Evolutionary conservation across 2,888 invertebrate genomes (phyloP).

Genomic region (Heliconius erato): DNA sequence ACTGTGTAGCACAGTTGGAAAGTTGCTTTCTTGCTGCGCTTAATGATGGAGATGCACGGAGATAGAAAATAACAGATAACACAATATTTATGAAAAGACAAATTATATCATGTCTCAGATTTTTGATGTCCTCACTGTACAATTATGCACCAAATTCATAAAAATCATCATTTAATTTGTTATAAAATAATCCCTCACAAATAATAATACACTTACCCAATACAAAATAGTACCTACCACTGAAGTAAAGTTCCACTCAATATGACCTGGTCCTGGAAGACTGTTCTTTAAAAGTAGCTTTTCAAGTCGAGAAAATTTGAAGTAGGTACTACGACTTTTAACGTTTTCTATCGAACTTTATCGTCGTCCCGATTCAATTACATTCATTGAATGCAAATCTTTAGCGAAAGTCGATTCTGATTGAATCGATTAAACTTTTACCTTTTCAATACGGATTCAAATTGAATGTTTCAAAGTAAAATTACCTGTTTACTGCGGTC

Average conservation of each 20-base stretch:
- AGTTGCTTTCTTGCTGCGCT: too few relatives aligned
- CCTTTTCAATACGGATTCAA: slow-evolving; percentile 48
- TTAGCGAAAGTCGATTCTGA: slow-evolving; percentile 56
- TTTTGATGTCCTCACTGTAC: too few relatives aligned
- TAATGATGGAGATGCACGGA: too few relatives aligned
- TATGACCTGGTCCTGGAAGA: neutral
- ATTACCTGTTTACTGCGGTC: slow-evolving; percentile 52
- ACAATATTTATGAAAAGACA: neutral
- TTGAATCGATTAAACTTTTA: slow-evolving; percentile 50
- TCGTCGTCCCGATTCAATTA: slow-evolving; percentile 58
- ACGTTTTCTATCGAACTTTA: slow-evolving; percentile 48
- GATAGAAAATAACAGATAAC: too few relatives aligned
- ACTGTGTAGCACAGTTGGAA: too few relatives aligned
- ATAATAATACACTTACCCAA: neutral
- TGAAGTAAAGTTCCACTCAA: neutral
- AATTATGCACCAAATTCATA: too few relatives aligned
- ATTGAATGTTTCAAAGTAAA: slow-evolving; percentile 40
- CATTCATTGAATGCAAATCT: slow-evolving; percentile 63
- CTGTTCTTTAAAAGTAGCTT: slow-evolving; percentile 31
- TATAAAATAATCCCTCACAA: neutral
- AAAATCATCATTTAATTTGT: neutral
- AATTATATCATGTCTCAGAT: neutral
- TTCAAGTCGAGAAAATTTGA: slow-evolving; percentile 31
- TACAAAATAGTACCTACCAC: neutral
- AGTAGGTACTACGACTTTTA: slow-evolving; percentile 34